phyloP scores from a whole-genome alignment of 2,888 invertebrate species.

The Cheilosia scutellata region DNA sequence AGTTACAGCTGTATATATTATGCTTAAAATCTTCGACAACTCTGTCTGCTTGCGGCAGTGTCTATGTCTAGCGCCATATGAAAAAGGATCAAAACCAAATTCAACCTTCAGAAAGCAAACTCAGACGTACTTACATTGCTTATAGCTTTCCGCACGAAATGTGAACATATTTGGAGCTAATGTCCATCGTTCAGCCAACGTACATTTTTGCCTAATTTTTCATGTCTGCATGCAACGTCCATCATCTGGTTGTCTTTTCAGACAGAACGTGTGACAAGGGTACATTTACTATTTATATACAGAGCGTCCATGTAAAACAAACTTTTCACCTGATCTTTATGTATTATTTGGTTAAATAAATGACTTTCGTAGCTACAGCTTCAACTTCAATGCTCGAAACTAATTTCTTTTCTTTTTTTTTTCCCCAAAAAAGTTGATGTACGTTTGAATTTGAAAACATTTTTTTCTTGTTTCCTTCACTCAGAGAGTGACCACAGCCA shows the following conservation, averaged over 20 bases:
- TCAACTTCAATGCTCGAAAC: background rate
- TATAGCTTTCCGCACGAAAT: too few relatives aligned
- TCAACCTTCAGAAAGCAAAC: too few relatives aligned
- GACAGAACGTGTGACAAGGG: conserved; percentile 22
- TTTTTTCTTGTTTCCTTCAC: background rate
- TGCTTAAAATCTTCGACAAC: too few relatives aligned
- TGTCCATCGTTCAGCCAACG: background rate
- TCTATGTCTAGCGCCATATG: too few relatives aligned
- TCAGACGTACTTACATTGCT: too few relatives aligned
- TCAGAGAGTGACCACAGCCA: conserved; percentile 22
- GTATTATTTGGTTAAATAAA: conserved; percentile 50
- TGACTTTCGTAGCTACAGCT: conserved; percentile 18
- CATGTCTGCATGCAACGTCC: conserved; percentile 18
- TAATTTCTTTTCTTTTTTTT: background rate
- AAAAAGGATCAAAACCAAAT: too few relatives aligned
- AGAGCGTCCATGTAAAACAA: conserved; percentile 17
- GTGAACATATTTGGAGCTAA: background rate
- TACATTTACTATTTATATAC: conserved; percentile 29
- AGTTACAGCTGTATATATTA: too few relatives aligned
- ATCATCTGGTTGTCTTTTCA: conserved; percentile 32
- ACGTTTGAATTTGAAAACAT: background rate
- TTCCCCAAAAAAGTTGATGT: background rate
- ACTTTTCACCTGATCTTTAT: conserved; percentile 41
- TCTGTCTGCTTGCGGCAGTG: too few relatives aligned
- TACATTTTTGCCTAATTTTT: background rate